phyloP scores from a whole-genome alignment of 2,888 invertebrate genomes.

The Lampropteryx suffumata region DNA sequence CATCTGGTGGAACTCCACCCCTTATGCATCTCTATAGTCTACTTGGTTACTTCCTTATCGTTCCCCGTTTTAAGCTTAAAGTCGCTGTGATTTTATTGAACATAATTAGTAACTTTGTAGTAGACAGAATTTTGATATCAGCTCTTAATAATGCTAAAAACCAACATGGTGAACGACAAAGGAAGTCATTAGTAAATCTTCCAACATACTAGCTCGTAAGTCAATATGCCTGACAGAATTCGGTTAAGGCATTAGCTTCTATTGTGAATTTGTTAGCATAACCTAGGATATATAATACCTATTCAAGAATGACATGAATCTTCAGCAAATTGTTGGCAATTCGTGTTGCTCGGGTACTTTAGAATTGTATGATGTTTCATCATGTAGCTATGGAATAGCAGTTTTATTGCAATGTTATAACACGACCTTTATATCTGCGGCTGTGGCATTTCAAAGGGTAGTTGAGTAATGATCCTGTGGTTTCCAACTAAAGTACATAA shows the following conservation, averaged over 20 bases:
- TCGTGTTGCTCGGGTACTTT: constrained; percentile 32
- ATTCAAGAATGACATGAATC: constrained; percentile 20
- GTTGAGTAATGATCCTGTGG: constrained; percentile 47
- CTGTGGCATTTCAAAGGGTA: constrained; percentile 39
- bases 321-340: constrained; percentile 22
- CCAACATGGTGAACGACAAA: constrained; percentile 17
- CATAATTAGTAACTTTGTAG: not conserved
- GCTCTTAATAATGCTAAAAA: too few species aligned
- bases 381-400: constrained; percentile 34
- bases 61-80: too few species aligned
- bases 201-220: constrained; percentile 8
- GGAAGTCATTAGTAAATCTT: constrained; percentile 8
- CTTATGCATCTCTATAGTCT: too few species aligned
- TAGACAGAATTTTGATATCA: constrained; percentile 2
- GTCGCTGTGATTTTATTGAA: too few species aligned
- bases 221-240: constrained; percentile 3
- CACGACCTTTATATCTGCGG: constrained; percentile 48
- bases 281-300: constrained; percentile 6
- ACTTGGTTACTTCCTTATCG: too few species aligned
- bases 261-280: constrained; percentile 10
- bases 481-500: constrained; percentile 48
- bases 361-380: constrained; percentile 34
- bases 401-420: constrained; percentile 43
- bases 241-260: constrained; percentile 7
- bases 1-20: constrained; percentile 14